Evolutionary conservation across 2,797 vertebrate genomes (phyloP), one percentile per base, ranked within the genome.

Genomic region (Tachyglossus aculeatus): DNA sequence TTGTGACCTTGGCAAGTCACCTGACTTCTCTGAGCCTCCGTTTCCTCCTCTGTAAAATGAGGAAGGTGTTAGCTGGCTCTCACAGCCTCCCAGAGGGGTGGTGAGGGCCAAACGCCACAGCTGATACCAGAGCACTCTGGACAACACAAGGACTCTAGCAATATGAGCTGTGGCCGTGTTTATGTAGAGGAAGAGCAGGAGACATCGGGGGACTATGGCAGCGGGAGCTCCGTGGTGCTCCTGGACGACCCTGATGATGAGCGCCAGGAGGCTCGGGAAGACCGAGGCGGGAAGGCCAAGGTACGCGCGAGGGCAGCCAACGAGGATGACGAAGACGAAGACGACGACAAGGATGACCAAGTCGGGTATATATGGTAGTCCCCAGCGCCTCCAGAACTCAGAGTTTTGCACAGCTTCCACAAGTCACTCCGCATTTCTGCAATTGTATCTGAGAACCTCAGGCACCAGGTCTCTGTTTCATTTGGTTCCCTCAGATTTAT

Each of bases 101-200:
- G n/a, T n/a, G n/a, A n/a, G n/a, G n/a, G n/a, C n/a, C n/a, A n/a
- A n/a, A n/a, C n/a, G n/a, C n/a, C n/a, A n/a, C n/a, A n/a, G n/a
- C n/a, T n/a, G n/a, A n/a, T n/a, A n/a, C n/a, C n/a, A n/a, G n/a
- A n/a, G n/a, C n/a, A n/a, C n/a, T n/a, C n/a, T n/a, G n/a, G n/a
- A n/a, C n/a, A n/a, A n/a, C n/a, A n/a, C n/a, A n/a, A n/a, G n/a
- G n/a, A n/a, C n/a, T n/a, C n/a, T n/a, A n/a, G n/a, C n/a, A n/a
- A n/a, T n/a, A n/a, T n/a, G n/a, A n/a, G n/a, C n/a, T n/a, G n/a
- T n/a, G n/a, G n/a, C n/a, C n/a, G n/a, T n/a, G n/a, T n/a, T n/a
- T n/a, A n/a, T n/a, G n/a, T 88, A 98, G 97, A 98, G 65, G 96
- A 98, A 86, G 97, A 98, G 60, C 95, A 96, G 85, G 96, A 99